Evolutionary conservation across 1,140 invertebrate genomes (phyloP), one percentile per base, ranked within the genome.

Genomic region (Sipha flava): DNA sequence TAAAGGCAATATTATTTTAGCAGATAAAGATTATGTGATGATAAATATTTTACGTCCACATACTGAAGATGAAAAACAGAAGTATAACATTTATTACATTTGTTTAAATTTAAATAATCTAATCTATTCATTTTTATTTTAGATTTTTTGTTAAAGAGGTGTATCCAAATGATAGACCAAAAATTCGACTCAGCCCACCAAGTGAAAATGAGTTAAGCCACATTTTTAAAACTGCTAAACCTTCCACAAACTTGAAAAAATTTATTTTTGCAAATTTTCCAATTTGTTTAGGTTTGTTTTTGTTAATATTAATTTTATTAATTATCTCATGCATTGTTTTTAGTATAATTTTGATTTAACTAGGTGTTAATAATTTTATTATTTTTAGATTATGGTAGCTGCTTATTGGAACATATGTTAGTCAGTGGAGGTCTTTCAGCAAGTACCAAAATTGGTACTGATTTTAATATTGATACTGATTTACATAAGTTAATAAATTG

Each of bases 1-100:
- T 87, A 89, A 94, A 73, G 98, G 98, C 80, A 99, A 99, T 86
- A 92, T 99, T 64, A 89, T 99, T 72, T 87, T 99, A 1, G 97
- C 97, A 26, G 98, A 99, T 88, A 87, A 90, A 86, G 90, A 97
- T 80, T 93, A 94, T 87, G 93, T 89, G 0, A 99, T 98, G 83
- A 87, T 99, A 0, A 96, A 98, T 88, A 92, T 99, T 49, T 85
- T 99, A 2, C 87, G 98, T 66, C 95, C 96, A 1, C 92, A 98
- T 83, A 94, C 93, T 16, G 96, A 98, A 86, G 94, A 93, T 54
- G 95, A 98, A 85, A 94, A 96, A 87, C 89, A 98, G 12, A 91
- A 88, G 90, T 91, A 85, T 83, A 49, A 72, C 14, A 37, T 72
- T 29, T 49, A n/a, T 47, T n/a, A 23, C 5, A 52, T 10, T 0